Evolutionary conservation across 2,113 vertebrate genomes (phyloP).

Genomic region (Strigops habroptila): DNA sequence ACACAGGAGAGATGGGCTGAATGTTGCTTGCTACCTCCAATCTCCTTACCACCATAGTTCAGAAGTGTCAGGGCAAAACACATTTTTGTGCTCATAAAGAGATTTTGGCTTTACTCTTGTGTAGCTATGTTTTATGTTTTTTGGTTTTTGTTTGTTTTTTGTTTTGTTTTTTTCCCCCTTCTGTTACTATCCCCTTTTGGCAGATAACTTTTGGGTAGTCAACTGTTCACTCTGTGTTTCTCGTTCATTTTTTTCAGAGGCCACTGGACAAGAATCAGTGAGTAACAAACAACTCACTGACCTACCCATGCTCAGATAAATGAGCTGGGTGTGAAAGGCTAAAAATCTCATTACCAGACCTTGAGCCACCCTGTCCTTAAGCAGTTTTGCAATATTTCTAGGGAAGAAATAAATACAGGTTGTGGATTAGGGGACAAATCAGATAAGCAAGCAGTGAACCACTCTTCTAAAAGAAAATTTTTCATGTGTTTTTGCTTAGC

Average conservation of each 20-base stretch:
- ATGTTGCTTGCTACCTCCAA: background rate
- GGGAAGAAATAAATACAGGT: conserved; percentile 2
- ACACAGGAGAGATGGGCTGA: background rate
- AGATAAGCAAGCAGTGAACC: background rate
- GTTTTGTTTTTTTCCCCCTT: background rate
- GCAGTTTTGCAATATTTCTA: conserved; percentile 37
- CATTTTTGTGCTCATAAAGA: background rate
- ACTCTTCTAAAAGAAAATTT: background rate
- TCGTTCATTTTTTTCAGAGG: conserved; percentile 10
- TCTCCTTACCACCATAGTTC: background rate
- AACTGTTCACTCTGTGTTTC: background rate
- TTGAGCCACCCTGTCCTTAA: conserved; percentile 49
- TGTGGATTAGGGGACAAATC: conserved; percentile 14
- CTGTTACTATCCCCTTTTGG: background rate
- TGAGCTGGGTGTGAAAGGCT: conserved; percentile 48
- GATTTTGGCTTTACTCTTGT: background rate
- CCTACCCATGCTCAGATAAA: conserved; percentile 47
- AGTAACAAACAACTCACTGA: conserved; percentile 58
- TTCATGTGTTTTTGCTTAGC: background rate
- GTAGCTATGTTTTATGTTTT: background rate
- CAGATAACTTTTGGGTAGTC: background rate
- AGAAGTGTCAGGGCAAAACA: background rate
- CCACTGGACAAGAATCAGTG: background rate
- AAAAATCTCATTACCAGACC: conserved; percentile 63
- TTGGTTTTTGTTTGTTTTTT: background rate